Evolutionary conservation across 2,888 invertebrate species (phyloP), one percentile per base, ranked within the genome.

Genomic region (Temnothorax rugatulus): DNA sequence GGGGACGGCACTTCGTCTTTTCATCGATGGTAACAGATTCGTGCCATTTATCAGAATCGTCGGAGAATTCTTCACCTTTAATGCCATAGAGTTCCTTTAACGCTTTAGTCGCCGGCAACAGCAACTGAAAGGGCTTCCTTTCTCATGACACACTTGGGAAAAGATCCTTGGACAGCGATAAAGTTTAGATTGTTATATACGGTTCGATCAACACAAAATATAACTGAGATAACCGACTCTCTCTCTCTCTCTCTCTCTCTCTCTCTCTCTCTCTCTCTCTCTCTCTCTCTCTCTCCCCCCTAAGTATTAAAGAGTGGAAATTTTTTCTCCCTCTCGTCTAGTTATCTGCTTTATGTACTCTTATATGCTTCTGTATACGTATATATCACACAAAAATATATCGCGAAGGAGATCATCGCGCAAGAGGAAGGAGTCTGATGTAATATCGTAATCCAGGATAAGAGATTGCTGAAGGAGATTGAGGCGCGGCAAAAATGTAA

Each of bases 171-270:
- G 79, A 73, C 59, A 21, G 18, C 25, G 74, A 81, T 81, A 61
- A 81, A 81, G 74, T 81, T 73, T 73, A 69, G 82, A 82, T 79
- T 86, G 69, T 82, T 77, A 86, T 82, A 79, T 84, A 84, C 25
- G 77, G 57, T 77, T 84, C 86, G 82, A 82, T 77, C 77, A 64
- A 21, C 13, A 44, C 64, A 54, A 84, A 79, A 69, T 82, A 73
- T 29, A 41, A 47, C 52, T 54, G 25, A 11, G 34, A 71, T 29
- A 44, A 25, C n/a, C 38, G 25, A 66, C 44, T 77, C 8, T 15
- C 15, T 21, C 34, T 11, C 9, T 29, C 29, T 29, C 29, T 29
- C 29, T 29, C 29, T 29, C 44, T 5, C 29, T 13, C n/a, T 29
- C 18, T n/a, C 61, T n/a, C 9, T 63, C 38, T 63, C 8, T 29